These are phyloP conservation scores for Protobothrops flavoviridis DNA, from an alignment of 2,113 vertebrate species.

Conservation along the genomic window DNA sequence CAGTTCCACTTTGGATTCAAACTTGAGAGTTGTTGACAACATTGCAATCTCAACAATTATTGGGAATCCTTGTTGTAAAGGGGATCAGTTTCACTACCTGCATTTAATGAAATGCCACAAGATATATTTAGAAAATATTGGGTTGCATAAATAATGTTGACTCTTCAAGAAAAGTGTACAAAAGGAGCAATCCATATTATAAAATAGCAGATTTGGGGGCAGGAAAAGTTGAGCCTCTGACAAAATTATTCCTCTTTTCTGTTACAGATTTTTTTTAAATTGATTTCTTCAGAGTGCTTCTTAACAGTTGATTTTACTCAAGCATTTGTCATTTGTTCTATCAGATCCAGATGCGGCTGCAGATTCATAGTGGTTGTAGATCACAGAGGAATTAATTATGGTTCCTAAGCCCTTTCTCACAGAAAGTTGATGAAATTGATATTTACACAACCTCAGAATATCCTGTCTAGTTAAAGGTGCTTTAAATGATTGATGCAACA, in stretches of 20 bases:
- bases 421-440: not conserved
- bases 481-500: not conserved
- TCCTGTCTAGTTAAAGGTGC: not conserved
- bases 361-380: not conserved
- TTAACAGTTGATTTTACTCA: not conserved
- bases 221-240: not conserved
- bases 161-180: not conserved
- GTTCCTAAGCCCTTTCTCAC: not conserved
- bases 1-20: not conserved
- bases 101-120: not conserved
- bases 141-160: not conserved
- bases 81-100: not conserved
- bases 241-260: not conserved
- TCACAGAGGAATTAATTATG: not conserved
- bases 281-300: not conserved
- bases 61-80: not conserved
- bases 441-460: not conserved
- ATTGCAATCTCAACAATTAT: not conserved
- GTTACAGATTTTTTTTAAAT: not conserved
- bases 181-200: not conserved
- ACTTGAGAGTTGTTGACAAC: not conserved
- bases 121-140: not conserved
- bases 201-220: not conserved
- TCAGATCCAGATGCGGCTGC: not conserved
- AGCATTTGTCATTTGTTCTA: not conserved